Percentiles rank a stretch among this genome's conserved stretches.
Evolutionary conservation across 2,888 invertebrate genomes (phyloP).

Genomic region (Autographa pulchrina): DNA sequence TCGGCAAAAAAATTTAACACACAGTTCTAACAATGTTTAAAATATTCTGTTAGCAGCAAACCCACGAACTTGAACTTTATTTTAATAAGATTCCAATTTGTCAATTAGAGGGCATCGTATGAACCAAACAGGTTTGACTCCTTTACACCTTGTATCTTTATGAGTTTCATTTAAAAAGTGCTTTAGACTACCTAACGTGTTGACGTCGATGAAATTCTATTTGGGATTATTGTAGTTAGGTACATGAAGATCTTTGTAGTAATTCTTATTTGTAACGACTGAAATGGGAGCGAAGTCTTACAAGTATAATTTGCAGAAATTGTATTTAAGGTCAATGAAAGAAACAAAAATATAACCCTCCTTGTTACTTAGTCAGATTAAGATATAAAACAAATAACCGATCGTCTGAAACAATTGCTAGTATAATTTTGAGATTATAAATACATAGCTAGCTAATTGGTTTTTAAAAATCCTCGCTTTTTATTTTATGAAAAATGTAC

Average conservation of each 20-base stretch:
- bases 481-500: no score
- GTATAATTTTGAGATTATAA: no score
- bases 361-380: no score
- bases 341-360: no score
- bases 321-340: neutral
- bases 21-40: no score
- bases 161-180: slow-evolving; percentile 75
- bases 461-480: no score
- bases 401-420: no score
- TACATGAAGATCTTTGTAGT: neutral
- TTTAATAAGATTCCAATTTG: slow-evolving; percentile 93
- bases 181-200: slow-evolving; percentile 69
- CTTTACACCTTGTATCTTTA: slow-evolving; percentile 84
- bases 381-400: no score
- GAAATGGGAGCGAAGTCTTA: neutral
- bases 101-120: slow-evolving; percentile 91
- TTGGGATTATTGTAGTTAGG: slow-evolving; percentile 12
- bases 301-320: neutral
- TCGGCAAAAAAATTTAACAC: no score
- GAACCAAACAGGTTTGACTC: slow-evolving; percentile 86
- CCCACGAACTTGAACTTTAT: slow-evolving; percentile 89
- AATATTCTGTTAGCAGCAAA: no score
- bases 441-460: no score
- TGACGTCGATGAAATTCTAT: slow-evolving; percentile 55
- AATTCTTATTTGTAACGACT: neutral